These are phyloP conservation scores for Agrochola litura DNA, from an alignment of 2,888 invertebrate genomes.

Conservation along the genomic window DNA sequence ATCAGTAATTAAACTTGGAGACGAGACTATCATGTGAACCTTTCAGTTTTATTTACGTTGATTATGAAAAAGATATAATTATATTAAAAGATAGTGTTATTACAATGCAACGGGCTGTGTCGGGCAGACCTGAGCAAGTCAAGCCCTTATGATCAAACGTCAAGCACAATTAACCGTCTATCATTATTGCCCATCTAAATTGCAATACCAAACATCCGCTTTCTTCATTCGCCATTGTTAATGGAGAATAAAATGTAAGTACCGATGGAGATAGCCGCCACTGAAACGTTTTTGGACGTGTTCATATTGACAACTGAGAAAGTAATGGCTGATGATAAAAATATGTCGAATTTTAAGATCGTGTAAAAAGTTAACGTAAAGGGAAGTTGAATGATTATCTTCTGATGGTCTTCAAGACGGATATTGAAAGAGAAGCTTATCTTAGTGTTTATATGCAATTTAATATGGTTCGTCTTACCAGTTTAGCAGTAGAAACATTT, in stretches of 20 bases:
- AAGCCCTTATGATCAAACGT: constrained; percentile 68
- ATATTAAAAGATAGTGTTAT: constrained; percentile 67
- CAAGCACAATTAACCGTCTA: constrained; percentile 84
- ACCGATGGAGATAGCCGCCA: constrained; percentile 49
- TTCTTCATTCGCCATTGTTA: constrained; percentile 75
- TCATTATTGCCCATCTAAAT: constrained; percentile 86
- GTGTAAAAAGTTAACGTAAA: constrained; percentile 9
- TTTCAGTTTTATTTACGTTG: constrained; percentile 63
- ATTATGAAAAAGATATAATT: constrained; percentile 62
- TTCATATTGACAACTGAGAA: constrained; percentile 35
- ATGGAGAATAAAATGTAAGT: constrained; percentile 68
- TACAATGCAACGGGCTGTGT: constrained; percentile 66
- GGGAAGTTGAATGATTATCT: neutral
- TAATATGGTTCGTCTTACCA: neutral
- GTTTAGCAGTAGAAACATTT: neutral
- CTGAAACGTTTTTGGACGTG: constrained; percentile 34
- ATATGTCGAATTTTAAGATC: constrained; percentile 13
- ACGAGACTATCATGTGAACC: constrained; percentile 54
- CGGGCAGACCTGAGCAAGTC: constrained; percentile 25
- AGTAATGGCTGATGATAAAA: constrained; percentile 26
- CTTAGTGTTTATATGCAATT: neutral
- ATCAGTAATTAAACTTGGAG: constrained; percentile 56
- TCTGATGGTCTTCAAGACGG: neutral
- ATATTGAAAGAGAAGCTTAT: neutral
- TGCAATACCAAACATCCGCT: constrained; percentile 87